Conservation (phyloP, 2,113 vertebrate species). For the Vireo altiloquus region DNA sequence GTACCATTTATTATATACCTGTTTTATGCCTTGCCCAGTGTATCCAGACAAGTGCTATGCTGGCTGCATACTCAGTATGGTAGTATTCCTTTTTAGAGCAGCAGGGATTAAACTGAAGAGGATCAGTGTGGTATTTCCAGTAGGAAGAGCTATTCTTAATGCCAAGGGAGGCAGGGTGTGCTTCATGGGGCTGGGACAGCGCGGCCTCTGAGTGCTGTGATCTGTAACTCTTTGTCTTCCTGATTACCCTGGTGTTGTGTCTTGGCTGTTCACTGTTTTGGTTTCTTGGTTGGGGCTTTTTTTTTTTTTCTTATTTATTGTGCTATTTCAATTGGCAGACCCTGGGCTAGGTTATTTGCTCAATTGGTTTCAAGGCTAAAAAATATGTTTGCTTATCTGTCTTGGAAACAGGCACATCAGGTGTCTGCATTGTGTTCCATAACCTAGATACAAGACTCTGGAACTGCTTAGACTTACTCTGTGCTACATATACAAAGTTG, state of each 20-base stretch:
- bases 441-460: neutral
- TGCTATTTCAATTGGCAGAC: neutral
- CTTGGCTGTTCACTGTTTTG: neutral
- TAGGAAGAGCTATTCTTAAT: conserved; percentile 24
- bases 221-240: neutral
- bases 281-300: neutral
- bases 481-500: neutral
- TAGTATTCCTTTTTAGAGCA: neutral
- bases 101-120: conserved; percentile 9
- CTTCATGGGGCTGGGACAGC: neutral
- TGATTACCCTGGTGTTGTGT: neutral
- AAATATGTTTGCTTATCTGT: neutral
- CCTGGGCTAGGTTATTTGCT: neutral
- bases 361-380: neutral
- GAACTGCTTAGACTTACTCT: neutral
- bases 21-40: neutral
- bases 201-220: neutral
- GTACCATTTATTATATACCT: neutral
- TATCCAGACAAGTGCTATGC: neutral
- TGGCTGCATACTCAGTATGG: rapidly evolving
- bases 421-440: neutral
- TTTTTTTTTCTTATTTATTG: neutral
- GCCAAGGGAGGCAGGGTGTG: neutral
- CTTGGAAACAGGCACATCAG: neutral
- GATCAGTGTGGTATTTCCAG: conserved; percentile 30